Evolutionary conservation across 2,888 invertebrate genomes (phyloP), one percentile per base, ranked within the genome.

Genomic region (Platycnemis pennipes): DNA sequence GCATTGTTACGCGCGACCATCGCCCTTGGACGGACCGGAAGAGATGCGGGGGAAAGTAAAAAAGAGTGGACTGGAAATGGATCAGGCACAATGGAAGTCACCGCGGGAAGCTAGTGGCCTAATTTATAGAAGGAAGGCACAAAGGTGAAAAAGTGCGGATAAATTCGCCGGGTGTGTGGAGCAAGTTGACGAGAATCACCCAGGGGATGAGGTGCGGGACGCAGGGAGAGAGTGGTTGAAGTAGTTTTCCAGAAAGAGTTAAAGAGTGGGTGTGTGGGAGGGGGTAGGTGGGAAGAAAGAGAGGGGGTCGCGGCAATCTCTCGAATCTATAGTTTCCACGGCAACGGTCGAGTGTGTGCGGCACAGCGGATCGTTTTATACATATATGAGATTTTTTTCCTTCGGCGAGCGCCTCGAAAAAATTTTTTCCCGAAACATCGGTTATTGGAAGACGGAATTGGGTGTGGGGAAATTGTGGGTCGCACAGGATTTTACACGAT

Each of bases 391-490:
- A 2, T 77, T 77, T 77, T 63, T 31, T 77, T 3, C 37, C 16
- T 4, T 13, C 31, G 37, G 77, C 11, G 77, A 37, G 37, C 63
- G 19, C 77, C 37, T 77, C 37, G 77, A 77, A 77, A 77, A 77
- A 77, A n/a, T n/a, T n/a, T 37, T 37, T 26, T 77, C 77, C 77
- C 77, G 13, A 37, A 31, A 77, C 77, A 77, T 77, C 37, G 77
- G 77, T 77, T 77, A 77, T 77, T 77, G 77, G 77, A 37, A 37
- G 77, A n/a, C 77, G 77, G 37, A 77, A 77, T 13, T 37, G 77
- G 31, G 2, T 37, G 37, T 13, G 11, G 37, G 26, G 37, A 77
- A 16, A 31, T 31, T 37, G 77, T 26, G 77, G 77, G 77, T 37
- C 77, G 77, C 77, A 3, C 31, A 77, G 77, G 77, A 37, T 77